phyloP scores from a whole-genome alignment of 2,888 invertebrate genomes.

The Siphlonurus alternatus region DNA sequence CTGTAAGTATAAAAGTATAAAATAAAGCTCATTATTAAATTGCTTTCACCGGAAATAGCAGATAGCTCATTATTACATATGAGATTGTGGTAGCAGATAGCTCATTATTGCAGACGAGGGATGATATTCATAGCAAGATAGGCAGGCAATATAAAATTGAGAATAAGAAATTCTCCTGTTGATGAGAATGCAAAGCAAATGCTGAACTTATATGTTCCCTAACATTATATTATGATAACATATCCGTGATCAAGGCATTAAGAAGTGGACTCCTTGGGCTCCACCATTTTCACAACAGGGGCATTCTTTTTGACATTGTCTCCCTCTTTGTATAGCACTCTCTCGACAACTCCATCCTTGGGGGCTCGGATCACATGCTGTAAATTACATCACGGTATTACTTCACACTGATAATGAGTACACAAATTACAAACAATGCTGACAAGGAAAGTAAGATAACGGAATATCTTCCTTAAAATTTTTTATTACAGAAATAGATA shows the following conservation, averaged over 20 bases:
- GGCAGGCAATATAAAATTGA: too few species aligned
- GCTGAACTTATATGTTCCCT: not conserved
- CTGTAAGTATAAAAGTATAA: too few species aligned
- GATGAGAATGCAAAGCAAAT: not conserved
- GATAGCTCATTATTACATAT: too few species aligned
- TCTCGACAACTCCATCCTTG: constrained; percentile 55
- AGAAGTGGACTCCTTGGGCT: not conserved
- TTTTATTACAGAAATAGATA: too few species aligned
- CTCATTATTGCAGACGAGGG: too few species aligned
- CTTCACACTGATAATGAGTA: not conserved
- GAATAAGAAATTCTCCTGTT: not conserved
- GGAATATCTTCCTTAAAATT: too few species aligned
- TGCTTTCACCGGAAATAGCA: too few species aligned
- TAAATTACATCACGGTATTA: constrained; percentile 18
- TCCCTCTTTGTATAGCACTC: constrained; percentile 53
- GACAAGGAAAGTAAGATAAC: too few species aligned
- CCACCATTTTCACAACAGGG: constrained; percentile 23
- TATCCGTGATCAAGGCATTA: too few species aligned
- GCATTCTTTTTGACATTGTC: constrained; percentile 67
- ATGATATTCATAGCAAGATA: not conserved
- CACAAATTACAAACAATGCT: too few species aligned
- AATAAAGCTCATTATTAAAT: too few species aligned
- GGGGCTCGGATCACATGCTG: constrained; percentile 76
- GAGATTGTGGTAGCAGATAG: too few species aligned
- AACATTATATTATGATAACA: not conserved